phyloP scores from a whole-genome alignment of 1,140 invertebrate species.

The Chironomus tepperi region DNA sequence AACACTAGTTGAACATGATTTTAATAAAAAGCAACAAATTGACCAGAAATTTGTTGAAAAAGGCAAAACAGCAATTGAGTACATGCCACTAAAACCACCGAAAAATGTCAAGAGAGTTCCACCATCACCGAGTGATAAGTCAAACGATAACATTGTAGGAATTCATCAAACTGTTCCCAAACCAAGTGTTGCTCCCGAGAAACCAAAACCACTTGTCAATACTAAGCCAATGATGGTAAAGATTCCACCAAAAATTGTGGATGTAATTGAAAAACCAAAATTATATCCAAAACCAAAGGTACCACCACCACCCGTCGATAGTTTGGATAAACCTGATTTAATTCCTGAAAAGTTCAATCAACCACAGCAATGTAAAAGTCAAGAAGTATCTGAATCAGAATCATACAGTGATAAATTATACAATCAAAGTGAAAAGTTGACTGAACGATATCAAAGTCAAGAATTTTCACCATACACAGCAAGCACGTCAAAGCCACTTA shows the following conservation, averaged over 20 bases:
- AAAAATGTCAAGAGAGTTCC: constrained; percentile 29
- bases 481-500: constrained; percentile 42
- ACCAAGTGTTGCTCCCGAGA: constrained; percentile 20
- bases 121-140: constrained; percentile 28
- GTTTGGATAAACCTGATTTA: constrained; percentile 16
- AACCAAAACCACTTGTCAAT: constrained; percentile 27
- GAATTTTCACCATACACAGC: constrained; percentile 41
- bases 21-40: constrained; percentile 15
- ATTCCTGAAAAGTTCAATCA: constrained; percentile 33
- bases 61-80: constrained; percentile 29
- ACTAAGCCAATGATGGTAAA: background rate
- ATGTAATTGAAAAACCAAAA: constrained; percentile 31
- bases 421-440: constrained; percentile 49
- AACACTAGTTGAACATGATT: constrained; percentile 40
- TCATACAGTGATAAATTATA: constrained; percentile 43
- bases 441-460: constrained; percentile 52
- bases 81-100: constrained; percentile 35
- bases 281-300: constrained; percentile 38
- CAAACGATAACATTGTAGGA: constrained; percentile 35
- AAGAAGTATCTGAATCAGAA: constrained; percentile 42
- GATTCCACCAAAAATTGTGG: background rate
- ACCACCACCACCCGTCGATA: constrained; percentile 34
- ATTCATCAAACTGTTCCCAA: constrained; percentile 30
- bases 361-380: constrained; percentile 47
- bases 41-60: background rate